phyloP scores from a whole-genome alignment of 2,888 invertebrate genomes.

The Blomia tropicalis region DNA sequence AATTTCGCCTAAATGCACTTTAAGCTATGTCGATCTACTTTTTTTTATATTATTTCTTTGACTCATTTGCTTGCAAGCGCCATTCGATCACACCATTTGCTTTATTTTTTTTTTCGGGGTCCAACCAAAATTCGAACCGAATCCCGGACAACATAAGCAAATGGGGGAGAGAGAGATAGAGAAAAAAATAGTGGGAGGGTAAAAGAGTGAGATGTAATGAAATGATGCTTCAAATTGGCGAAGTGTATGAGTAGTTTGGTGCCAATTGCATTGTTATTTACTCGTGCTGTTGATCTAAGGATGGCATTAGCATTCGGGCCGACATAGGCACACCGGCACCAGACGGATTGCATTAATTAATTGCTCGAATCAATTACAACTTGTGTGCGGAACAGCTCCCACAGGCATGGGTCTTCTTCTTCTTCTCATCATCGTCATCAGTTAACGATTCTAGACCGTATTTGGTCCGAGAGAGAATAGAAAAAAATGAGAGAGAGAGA shows the following conservation, averaged over 20 bases:
- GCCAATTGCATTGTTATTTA: conserved; percentile 10
- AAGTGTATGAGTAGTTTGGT: neutral
- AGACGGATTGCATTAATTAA: conserved; percentile 12
- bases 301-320: conserved; percentile 2
- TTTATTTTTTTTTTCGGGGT: too few species aligned
- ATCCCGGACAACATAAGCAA: too few species aligned
- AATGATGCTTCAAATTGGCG: neutral
- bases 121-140: too few species aligned
- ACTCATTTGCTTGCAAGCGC: conserved; percentile 12
- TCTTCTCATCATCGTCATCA: too few species aligned
- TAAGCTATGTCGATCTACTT: conserved; percentile 14
- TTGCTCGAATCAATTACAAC: conserved; percentile 15
- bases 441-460: too few species aligned
- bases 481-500: too few species aligned
- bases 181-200: neutral
- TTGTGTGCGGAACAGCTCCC: too few species aligned
- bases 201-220: neutral
- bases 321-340: neutral
- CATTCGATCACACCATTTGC: neutral
- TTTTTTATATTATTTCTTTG: too few species aligned
- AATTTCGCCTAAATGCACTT: conserved; percentile 15
- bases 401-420: neutral
- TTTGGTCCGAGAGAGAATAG: too few species aligned
- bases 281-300: conserved; percentile 2
- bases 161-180: too few species aligned